Evolutionary conservation across 2,113 vertebrate species (phyloP).

Genomic region (Mirza zaza): DNA sequence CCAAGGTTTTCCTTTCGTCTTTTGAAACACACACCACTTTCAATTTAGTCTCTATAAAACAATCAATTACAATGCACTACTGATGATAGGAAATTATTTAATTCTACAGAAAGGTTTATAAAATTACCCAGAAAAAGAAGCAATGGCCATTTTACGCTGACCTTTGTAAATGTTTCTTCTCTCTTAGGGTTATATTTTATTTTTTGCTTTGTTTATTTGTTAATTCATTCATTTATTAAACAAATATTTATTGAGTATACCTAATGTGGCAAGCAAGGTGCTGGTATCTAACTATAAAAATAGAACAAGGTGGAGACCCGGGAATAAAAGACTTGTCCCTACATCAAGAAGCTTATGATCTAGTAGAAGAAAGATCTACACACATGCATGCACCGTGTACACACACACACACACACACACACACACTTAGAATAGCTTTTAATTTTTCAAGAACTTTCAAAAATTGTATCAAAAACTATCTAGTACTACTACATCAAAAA

Average conservation of each 20-base stretch:
- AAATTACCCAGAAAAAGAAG: not conserved
- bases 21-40: constrained; percentile 1
- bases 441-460: not conserved
- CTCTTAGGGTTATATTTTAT: not conserved
- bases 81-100: not conserved
- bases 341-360: not conserved
- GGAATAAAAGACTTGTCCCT: not conserved
- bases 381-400: not conserved
- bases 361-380: not conserved
- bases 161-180: not conserved
- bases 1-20: not conserved
- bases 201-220: not conserved
- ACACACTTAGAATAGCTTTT: not conserved
- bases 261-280: not conserved
- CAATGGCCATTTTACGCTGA: not conserved
- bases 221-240: not conserved
- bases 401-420: not conserved
- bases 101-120: not conserved
- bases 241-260: not conserved
- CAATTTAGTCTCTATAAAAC: not conserved
- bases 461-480: not conserved
- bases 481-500: not conserved
- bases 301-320: not conserved
- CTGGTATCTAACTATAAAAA: not conserved
- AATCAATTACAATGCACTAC: not conserved